Conservation (phyloP, 2,888 invertebrate genomes). For the Xylocampa areola region DNA sequence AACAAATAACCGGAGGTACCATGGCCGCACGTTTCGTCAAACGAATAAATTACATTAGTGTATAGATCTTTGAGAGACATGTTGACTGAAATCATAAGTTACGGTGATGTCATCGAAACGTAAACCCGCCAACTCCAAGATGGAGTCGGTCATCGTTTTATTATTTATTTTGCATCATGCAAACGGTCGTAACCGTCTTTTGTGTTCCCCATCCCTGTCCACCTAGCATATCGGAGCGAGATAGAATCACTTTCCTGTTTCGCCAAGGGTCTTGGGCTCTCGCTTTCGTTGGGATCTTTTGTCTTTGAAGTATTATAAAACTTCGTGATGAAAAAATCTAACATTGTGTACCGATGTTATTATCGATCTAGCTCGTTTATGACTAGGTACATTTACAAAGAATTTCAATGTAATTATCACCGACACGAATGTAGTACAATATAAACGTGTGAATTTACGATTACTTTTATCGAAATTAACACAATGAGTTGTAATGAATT, state of each 20-base stretch:
- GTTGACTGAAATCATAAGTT: conserved; percentile 85
- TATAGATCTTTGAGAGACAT: conserved; percentile 68
- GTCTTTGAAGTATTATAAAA: conserved; percentile 33
- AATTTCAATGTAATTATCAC: conserved; percentile 52
- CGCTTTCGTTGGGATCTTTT: conserved; percentile 69
- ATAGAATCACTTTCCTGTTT: conserved; percentile 76
- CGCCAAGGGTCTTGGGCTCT: conserved; percentile 73
- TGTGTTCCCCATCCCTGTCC: conserved; percentile 77
- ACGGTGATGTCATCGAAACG: conserved; percentile 84
- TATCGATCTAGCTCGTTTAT: conserved; percentile 30
- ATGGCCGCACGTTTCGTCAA: conserved; percentile 67
- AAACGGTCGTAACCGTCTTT: conserved; percentile 85
- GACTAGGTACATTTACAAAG: conserved; percentile 25
- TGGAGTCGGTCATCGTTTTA: conserved; percentile 79
- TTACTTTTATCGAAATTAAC: conserved; percentile 54
- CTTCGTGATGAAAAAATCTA: conserved; percentile 22
- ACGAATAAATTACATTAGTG: conserved; percentile 68
- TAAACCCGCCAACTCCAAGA: conserved; percentile 75
- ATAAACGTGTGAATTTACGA: conserved; percentile 50
- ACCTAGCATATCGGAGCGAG: conserved; percentile 64
- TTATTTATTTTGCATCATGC: conserved; percentile 85
- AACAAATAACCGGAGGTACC: conserved; percentile 64
- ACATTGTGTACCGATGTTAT: conserved; percentile 23
- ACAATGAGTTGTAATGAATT: conserved; percentile 51
- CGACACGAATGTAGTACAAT: conserved; percentile 46